Conservation (phyloP, 2,797 vertebrate species). For the Argya squamiceps region DNA sequence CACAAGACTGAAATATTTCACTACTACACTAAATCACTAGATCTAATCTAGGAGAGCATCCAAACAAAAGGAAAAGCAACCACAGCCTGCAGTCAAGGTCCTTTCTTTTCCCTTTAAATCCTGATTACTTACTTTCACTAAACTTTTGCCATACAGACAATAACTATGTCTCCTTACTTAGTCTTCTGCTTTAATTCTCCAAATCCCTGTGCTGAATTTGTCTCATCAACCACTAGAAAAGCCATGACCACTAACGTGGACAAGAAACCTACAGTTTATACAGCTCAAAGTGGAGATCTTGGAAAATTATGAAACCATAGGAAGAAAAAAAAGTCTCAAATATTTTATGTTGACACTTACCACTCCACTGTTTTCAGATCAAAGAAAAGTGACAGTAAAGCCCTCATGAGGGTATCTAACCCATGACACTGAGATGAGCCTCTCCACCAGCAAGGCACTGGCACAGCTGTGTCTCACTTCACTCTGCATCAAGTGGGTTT, state of each 20-base stretch:
- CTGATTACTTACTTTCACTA: background rate
- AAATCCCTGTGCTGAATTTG: background rate
- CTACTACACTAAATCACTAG: background rate
- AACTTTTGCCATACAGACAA: background rate
- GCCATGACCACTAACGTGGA: background rate
- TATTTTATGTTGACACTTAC: background rate
- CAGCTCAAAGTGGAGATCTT: background rate
- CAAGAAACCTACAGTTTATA: background rate
- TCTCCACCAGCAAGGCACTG: background rate
- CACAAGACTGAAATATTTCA: background rate
- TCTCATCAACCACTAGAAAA: background rate
- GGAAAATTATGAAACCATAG: background rate
- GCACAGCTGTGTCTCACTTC: background rate
- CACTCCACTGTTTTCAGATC: background rate
- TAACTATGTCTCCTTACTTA: background rate
- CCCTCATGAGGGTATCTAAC: background rate
- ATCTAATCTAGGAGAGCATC: background rate
- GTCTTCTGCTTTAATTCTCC: background rate
- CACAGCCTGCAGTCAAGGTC: background rate
- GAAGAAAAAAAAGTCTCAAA: background rate
- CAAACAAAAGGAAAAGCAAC: background rate
- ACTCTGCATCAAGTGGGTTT: background rate
- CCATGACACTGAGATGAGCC: background rate
- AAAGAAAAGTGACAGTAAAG: slow-evolving; percentile 4
- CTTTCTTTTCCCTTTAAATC: background rate